Percentiles rank a stretch among this genome's conserved stretches.
Conservation (phyloP, 2,113 vertebrate species). For the Syrrhaptes paradoxus region DNA sequence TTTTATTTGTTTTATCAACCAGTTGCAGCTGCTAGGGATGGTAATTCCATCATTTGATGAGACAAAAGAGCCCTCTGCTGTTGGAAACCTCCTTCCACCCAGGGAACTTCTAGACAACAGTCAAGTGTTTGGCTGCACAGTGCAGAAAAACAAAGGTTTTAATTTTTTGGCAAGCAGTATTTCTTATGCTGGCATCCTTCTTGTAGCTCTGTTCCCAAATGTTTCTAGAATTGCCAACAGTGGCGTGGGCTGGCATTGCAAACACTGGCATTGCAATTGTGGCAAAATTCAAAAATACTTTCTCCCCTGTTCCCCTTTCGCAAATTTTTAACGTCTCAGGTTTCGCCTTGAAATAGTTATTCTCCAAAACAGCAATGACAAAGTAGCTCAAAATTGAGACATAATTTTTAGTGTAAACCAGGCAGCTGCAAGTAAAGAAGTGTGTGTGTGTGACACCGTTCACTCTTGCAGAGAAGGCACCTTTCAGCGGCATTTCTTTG, state of each 20-base stretch:
- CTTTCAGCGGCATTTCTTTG: not conserved
- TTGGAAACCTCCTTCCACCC: not conserved
- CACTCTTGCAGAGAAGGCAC: not conserved
- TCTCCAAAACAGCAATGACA: not conserved
- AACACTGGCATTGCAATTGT: not conserved
- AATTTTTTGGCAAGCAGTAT: not conserved
- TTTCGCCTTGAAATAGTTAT: not conserved
- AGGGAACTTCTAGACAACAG: not conserved
- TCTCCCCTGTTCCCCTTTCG: not conserved
- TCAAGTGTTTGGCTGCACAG: not conserved
- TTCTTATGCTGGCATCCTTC: not conserved
- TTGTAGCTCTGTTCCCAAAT: not conserved
- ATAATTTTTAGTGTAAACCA: not conserved
- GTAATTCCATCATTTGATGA: not conserved
- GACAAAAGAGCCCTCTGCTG: slow-evolving; percentile 48
- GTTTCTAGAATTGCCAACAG: not conserved
- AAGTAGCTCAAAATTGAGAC: not conserved
- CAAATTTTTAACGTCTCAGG: not conserved
- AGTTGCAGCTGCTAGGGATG: not conserved
- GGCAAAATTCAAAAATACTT: not conserved
- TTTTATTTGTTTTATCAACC: slow-evolving; percentile 4
- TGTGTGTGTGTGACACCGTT: not conserved
- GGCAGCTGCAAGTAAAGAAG: not conserved
- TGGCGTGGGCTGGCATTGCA: not conserved
- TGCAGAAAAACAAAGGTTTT: not conserved